A percentile compares a stretch with the other conserved stretches of the same genome.
These are phyloP conservation scores for Rutilus rutilus DNA, from an alignment of 2,113 vertebrate species.

Conservation along the genomic window DNA sequence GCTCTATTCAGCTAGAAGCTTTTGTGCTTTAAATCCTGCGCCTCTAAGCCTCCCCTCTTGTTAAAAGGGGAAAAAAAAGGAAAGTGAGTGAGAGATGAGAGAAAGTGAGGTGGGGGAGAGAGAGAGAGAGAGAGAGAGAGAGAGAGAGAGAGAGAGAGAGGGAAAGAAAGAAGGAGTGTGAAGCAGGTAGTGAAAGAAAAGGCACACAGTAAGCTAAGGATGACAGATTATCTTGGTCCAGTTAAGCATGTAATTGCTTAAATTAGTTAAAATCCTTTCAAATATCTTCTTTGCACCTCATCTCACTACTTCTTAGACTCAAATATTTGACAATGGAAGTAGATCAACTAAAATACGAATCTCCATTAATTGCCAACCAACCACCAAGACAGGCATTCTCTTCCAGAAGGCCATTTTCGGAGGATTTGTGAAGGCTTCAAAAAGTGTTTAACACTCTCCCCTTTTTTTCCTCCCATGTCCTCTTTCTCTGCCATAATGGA, in stretches of 20 bases:
- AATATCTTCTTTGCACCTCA: constrained; percentile 99
- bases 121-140: constrained; percentile 18
- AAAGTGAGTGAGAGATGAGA: constrained; percentile 58
- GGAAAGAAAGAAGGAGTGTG: constrained; percentile 25
- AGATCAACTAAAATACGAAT: constrained; percentile 90
- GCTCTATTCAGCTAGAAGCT: constrained; percentile 92
- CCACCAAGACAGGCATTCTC: constrained; percentile 83
- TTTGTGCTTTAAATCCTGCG: constrained; percentile 99
- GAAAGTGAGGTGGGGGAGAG: constrained; percentile 22
- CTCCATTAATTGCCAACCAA: constrained; percentile 92
- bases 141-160: constrained; percentile 15
- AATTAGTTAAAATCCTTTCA: constrained; percentile 99
- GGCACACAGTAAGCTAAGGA: constrained; percentile 79
- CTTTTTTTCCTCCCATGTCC: background rate
- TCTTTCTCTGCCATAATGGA: constrained; percentile 18
- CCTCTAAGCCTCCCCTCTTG: constrained; percentile 93
- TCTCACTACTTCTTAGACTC: constrained; percentile 99
- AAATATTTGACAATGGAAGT: constrained; percentile 99
- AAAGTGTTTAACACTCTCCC: constrained; percentile 47
- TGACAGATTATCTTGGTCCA: constrained; percentile 99
- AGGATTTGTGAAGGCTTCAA: constrained; percentile 82
- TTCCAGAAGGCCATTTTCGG: constrained; percentile 78
- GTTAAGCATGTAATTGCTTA: constrained; percentile 99
- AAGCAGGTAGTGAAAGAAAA: constrained; percentile 70
- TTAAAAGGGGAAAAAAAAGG: constrained; percentile 62